A percentile compares a stretch with the other conserved stretches of the same genome.
phyloP scores from a whole-genome alignment of 2,888 invertebrate species.

The Ophioninae sp. region DNA sequence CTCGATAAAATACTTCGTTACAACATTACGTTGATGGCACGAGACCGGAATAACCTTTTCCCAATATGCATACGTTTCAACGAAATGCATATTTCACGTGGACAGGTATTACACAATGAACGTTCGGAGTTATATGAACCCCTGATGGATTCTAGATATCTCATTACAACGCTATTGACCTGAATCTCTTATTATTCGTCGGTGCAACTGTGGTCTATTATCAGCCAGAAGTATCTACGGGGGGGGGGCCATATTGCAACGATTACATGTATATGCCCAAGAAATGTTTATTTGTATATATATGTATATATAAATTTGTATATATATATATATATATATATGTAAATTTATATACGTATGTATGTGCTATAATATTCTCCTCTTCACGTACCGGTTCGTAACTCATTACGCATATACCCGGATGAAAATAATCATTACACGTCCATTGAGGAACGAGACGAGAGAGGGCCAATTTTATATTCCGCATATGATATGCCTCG shows the following conservation, averaged over 20 bases:
- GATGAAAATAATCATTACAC: conserved; percentile 77
- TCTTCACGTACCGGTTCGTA: conserved; percentile 63
- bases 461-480: conserved; percentile 73
- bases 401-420: conserved; percentile 71
- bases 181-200: conserved; percentile 77
- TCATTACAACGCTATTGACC: conserved; percentile 77
- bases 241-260: conserved; percentile 18
- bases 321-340: no score
- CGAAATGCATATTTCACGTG: background rate
- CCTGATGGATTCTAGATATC: conserved; percentile 71
- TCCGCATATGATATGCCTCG: conserved; percentile 67
- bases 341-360: background rate
- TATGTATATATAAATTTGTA: background rate
- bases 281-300: conserved; percentile 6
- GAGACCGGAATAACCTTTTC: background rate
- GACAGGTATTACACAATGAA: conserved; percentile 16
- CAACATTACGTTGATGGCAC: background rate
- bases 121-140: conserved; percentile 60
- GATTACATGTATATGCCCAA: conserved; percentile 13
- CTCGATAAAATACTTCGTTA: background rate
- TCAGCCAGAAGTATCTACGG: conserved; percentile 49
- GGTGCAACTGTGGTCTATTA: conserved; percentile 59
- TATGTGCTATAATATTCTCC: conserved; percentile 33
- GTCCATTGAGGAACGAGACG: conserved; percentile 70
- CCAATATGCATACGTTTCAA: background rate